A percentile compares a stretch with the other conserved stretches of the same genome.
These are phyloP conservation scores for Drosophila rhopaloa DNA, from an alignment of 1,140 invertebrate genomes.

Conservation along the genomic window DNA sequence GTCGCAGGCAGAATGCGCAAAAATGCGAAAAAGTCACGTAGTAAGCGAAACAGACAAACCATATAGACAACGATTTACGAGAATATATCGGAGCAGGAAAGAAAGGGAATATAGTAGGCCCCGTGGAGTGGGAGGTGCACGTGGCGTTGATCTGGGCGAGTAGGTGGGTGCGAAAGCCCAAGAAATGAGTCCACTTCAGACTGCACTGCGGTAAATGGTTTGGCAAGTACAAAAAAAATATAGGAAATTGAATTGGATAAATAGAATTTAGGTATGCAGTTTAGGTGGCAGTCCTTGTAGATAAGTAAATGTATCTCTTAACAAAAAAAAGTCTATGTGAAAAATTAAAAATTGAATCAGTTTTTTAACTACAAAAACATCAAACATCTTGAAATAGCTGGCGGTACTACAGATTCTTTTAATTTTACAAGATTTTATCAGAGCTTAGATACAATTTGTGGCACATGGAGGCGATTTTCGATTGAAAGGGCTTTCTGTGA, in stretches of 20 bases:
- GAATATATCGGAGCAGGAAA: conserved; percentile 31
- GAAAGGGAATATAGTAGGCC: not conserved
- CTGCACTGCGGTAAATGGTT: not conserved
- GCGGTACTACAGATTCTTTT: too few species aligned
- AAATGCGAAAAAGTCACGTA: conserved; percentile 78
- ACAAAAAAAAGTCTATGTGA: too few species aligned
- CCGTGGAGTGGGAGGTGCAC: conserved; percentile 11
- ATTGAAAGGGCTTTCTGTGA: not conserved
- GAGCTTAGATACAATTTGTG: too few species aligned
- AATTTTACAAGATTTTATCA: too few species aligned
- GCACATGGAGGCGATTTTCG: not conserved
- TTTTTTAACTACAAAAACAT: too few species aligned
- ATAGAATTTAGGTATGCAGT: too few species aligned
- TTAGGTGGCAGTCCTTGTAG: too few species aligned
- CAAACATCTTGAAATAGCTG: too few species aligned
- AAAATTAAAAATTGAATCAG: too few species aligned
- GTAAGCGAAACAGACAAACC: conserved; percentile 65
- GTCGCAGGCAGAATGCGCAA: conserved; percentile 39
- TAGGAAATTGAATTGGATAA: too few species aligned
- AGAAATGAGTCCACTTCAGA: conserved; percentile 6
- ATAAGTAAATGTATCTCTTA: too few species aligned
- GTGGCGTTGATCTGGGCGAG: conserved; percentile 40
- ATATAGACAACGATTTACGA: conserved; percentile 63
- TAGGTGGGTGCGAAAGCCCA: conserved; percentile 24
- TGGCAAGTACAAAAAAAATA: too few species aligned